Conservation (phyloP, 2,888 invertebrate genomes). For the Meganola albula region DNA sequence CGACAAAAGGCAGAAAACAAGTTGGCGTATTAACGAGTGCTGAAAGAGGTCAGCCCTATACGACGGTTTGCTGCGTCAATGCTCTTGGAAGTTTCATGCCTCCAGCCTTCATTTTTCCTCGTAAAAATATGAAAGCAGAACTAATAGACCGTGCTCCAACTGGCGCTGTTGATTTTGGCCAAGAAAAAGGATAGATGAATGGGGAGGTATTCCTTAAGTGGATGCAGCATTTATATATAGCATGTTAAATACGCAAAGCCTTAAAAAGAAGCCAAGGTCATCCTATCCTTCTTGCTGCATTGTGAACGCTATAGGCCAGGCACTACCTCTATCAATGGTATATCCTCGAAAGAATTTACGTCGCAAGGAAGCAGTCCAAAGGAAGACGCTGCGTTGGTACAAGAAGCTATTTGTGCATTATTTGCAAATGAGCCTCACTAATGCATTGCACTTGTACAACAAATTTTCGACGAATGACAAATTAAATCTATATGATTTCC, state of each 20-base stretch:
- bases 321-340: no score
- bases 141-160: slow-evolving; percentile 10
- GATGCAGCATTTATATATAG: slow-evolving; percentile 11
- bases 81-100: slow-evolving; percentile 8
- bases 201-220: slow-evolving; percentile 11
- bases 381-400: slow-evolving; percentile 18
- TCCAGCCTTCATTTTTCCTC: slow-evolving; percentile 11
- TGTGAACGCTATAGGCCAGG: no score
- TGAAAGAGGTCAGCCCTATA: slow-evolving; percentile 8
- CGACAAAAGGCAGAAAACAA: slow-evolving; percentile 14
- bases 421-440: slow-evolving; percentile 21
- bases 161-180: slow-evolving; percentile 10
- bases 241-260: slow-evolving; percentile 11
- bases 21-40: slow-evolving; percentile 12
- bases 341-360: no score
- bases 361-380: no score
- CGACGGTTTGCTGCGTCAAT: slow-evolving; percentile 3
- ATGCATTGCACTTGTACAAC: slow-evolving; percentile 16
- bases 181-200: slow-evolving; percentile 14
- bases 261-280: slow-evolving; percentile 4
- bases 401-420: slow-evolving; percentile 24
- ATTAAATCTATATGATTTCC: slow-evolving; percentile 25
- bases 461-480: slow-evolving; percentile 16
- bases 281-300: no score
- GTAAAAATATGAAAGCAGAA: slow-evolving; percentile 9